Evolutionary conservation across 2,888 invertebrate genomes (phyloP).

Genomic region (Spodoptera littoralis): DNA sequence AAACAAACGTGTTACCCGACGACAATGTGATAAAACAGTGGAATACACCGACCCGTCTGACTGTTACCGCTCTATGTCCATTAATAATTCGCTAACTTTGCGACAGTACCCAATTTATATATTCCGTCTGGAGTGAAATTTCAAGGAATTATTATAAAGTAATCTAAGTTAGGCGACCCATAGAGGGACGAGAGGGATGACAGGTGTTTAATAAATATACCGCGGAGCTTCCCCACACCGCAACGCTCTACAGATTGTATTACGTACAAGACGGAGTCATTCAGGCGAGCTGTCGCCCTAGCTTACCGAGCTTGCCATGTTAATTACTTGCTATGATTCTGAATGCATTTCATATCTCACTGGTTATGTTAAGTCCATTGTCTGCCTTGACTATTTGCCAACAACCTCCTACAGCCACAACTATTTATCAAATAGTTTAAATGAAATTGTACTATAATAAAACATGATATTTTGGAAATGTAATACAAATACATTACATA

Average conservation of each 20-base stretch:
- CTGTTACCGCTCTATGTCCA: conserved; percentile 67
- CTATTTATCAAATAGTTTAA: no score
- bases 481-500: no score
- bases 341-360: conserved; percentile 41
- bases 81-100: conserved; percentile 79
- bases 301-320: conserved; percentile 69
- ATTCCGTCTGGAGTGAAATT: conserved; percentile 80
- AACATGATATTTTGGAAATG: no score
- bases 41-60: conserved; percentile 64
- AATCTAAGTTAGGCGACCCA: conserved; percentile 85
- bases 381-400: conserved; percentile 42
- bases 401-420: conserved; percentile 1
- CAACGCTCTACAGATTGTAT: conserved; percentile 68
- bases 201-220: conserved; percentile 83
- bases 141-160: conserved; percentile 84
- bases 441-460: no score
- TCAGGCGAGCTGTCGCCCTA: conserved; percentile 71
- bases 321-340: conserved; percentile 66
- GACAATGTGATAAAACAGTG: conserved; percentile 74
- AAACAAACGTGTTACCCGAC: conserved; percentile 68
- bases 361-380: conserved; percentile 12
- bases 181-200: conserved; percentile 77
- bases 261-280: conserved; percentile 66
- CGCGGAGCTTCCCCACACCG: conserved; percentile 66
- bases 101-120: conserved; percentile 81